Evolutionary conservation across 2,888 invertebrate species (phyloP), one percentile per base, ranked within the genome.

Genomic region (Hetaerina titia): DNA sequence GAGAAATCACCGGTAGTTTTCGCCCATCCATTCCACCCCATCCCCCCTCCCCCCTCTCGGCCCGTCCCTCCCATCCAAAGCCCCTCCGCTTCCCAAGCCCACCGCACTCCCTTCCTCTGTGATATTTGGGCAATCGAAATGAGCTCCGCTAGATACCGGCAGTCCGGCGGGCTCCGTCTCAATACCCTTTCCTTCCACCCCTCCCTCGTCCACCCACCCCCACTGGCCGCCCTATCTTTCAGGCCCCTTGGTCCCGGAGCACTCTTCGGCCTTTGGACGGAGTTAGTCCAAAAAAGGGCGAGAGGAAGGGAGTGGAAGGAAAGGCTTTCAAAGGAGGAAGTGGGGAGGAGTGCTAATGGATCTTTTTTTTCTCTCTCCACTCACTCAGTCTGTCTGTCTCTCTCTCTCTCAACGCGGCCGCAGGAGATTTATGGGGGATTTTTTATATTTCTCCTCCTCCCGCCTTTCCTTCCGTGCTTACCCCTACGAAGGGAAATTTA

Each of bases 381-480:
- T n/a, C n/a, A n/a, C n/a, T n/a, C n/a, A n/a, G n/a, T n/a, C n/a
- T n/a, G n/a, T n/a, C n/a, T n/a, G n/a, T n/a, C n/a, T 45, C 45
- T 45, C 45, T 45, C 45, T 45, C 45, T 45, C n/a, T 60, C 31
- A 25, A 17, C n/a, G 19, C 15, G 89, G 64, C 60, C 57, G 17
- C 17, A 6, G 63, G 31, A 63, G 90, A 90, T 90, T 90, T 63
- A 64, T 90, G 90, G 90, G 5, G 11, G 90, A 90, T 7, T 88
- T 88, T 88, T 88, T 45, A 5, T 56, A 56, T 9, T 45, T 56
- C 57, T 45, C 56, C 22, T 63, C 63, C 31, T 90, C 63, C 31
- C 63, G 22, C 31, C 90, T 5, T 8, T 69, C 69, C 13, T 58
- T 19, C 58, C 8, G 89, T 58, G 25, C 58, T 22, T 57, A 57